phyloP scores from a whole-genome alignment of 1,140 invertebrate species.

The Heliconius nattereri region DNA sequence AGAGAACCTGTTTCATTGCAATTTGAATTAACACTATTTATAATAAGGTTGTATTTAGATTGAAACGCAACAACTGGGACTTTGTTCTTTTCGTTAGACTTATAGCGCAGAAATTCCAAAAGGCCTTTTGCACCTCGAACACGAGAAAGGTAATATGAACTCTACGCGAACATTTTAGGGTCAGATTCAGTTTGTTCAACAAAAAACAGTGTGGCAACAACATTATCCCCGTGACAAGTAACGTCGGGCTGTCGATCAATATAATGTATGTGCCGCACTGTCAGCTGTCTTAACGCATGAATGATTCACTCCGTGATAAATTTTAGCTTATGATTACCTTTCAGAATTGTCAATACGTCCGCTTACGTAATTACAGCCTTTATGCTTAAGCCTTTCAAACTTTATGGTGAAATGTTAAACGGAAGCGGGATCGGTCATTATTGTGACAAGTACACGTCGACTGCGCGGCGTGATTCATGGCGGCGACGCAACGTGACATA shows the following conservation, averaged over 20 bases:
- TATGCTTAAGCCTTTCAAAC: conserved; percentile 51
- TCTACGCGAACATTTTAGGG: conserved; percentile 30
- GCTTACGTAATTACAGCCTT: conserved; percentile 73
- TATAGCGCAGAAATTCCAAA: conserved; percentile 51
- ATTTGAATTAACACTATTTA: conserved; percentile 45
- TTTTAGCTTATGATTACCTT: conserved; percentile 81
- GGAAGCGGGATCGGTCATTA: conserved; percentile 62
- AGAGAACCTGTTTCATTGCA: conserved; percentile 43
- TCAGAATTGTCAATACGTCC: conserved; percentile 78
- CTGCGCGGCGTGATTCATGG: conserved; percentile 67
- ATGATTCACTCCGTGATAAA: conserved; percentile 80
- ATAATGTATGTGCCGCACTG: conserved; percentile 79
- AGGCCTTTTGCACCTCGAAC: conserved; percentile 38
- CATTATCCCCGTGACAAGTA: conserved; percentile 78
- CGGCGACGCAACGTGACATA: conserved; percentile 49
- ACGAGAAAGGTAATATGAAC: conserved; percentile 30
- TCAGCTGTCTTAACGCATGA: conserved; percentile 78
- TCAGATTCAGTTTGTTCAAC: conserved; percentile 32
- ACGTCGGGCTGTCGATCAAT: conserved; percentile 80
- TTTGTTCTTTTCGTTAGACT: conserved; percentile 74
- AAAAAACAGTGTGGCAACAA: conserved; percentile 60
- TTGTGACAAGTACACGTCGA: conserved; percentile 59
- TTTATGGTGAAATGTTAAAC: conserved; percentile 57
- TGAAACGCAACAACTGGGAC: conserved; percentile 49
- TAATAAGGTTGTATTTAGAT: conserved; percentile 56